Conservation (phyloP, 2,113 vertebrate species). For the Macaca mulatta region DNA sequence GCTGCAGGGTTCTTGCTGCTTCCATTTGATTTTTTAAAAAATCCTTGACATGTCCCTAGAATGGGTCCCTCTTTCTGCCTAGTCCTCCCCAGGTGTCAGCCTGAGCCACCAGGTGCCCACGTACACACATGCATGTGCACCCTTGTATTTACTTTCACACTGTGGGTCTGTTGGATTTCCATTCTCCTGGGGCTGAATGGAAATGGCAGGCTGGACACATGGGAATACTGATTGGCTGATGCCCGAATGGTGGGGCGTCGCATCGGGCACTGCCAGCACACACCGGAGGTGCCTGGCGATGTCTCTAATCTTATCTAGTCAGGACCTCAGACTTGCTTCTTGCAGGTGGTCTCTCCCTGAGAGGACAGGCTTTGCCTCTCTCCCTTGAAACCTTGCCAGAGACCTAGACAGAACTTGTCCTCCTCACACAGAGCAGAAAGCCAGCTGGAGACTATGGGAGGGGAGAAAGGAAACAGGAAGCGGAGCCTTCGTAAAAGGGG, state of each 20-base stretch:
- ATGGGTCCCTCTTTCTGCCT: not conserved
- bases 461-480: not conserved
- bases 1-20: not conserved
- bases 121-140: rapidly evolving
- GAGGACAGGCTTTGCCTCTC: not conserved
- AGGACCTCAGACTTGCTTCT: not conserved
- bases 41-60: not conserved
- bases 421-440: not conserved
- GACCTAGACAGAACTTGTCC: not conserved
- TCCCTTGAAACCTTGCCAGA: not conserved
- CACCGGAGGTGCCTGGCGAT: not conserved
- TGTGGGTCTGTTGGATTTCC: not conserved
- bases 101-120: rapidly evolving
- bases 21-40: not conserved
- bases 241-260: not conserved
- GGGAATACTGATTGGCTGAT: not conserved
- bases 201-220: not conserved
- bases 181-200: not conserved
- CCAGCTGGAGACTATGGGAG: not conserved
- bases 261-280: not conserved
- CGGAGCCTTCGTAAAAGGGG: not conserved
- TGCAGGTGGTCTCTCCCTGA: not conserved
- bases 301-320: not conserved
- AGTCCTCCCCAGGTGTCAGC: not conserved
- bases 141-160: not conserved